Percentiles rank a stretch among this genome's conserved stretches.
These are phyloP conservation scores for Neodon shergylaensis DNA, from an alignment of 2,113 vertebrate species.

Conservation along the genomic window DNA sequence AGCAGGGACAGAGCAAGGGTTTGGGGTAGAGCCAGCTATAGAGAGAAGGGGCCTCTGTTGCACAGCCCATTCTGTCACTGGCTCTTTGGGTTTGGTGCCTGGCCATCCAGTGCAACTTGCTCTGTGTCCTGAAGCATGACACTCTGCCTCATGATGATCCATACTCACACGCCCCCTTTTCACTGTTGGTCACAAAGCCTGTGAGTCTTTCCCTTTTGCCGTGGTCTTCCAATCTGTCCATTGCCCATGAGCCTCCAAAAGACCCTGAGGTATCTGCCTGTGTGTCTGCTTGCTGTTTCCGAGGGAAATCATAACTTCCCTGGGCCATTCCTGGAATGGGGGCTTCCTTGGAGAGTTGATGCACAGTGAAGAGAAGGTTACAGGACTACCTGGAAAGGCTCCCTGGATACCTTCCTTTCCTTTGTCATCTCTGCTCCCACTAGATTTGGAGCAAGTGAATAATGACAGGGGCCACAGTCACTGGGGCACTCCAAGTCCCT, in stretches of 20 bases:
- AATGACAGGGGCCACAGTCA: no score
- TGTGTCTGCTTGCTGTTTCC: background rate
- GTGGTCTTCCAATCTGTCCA: background rate
- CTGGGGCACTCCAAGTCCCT: background rate
- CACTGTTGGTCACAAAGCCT: background rate
- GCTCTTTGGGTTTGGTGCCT: background rate
- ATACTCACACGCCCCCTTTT: rapidly evolving
- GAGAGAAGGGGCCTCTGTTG: background rate
- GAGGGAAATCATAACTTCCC: background rate
- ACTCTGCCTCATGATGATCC: background rate
- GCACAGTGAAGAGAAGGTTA: background rate
- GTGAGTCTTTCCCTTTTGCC: background rate
- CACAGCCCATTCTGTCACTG: background rate
- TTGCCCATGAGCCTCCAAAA: background rate
- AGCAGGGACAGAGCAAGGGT: background rate
- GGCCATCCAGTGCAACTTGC: background rate
- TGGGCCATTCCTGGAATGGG: no score
- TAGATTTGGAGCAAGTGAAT: no score
- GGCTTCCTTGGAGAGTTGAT: background rate
- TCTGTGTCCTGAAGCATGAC: background rate
- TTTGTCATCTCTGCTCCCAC: background rate
- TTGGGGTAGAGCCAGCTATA: background rate
- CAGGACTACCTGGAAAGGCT: background rate
- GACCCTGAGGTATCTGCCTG: background rate
- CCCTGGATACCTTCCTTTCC: background rate